Evolutionary conservation across 1,140 invertebrate species (phyloP).

Genomic region (Drosophila elegans): DNA sequence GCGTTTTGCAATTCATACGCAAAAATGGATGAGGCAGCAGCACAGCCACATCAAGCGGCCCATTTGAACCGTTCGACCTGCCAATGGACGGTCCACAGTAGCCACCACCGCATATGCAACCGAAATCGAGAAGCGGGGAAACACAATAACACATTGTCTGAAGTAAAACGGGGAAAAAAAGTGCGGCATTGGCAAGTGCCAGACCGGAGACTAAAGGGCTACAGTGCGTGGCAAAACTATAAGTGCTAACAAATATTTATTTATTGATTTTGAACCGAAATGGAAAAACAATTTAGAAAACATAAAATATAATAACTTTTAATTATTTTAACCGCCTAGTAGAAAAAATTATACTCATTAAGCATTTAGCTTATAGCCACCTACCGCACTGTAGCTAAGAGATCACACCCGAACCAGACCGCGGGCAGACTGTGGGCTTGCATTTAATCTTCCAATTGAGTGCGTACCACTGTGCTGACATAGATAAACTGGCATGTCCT

Average conservation of each 20-base stretch:
- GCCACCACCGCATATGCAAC: slow-evolving; percentile 52
- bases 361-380: neutral
- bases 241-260: neutral
- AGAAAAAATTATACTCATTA: too few species aligned
- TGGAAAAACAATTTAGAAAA: too few species aligned
- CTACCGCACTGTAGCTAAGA: slow-evolving; percentile 15
- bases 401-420: slow-evolving; percentile 28
- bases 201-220: neutral
- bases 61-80: slow-evolving; percentile 69
- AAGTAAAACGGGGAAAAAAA: slow-evolving; percentile 27
- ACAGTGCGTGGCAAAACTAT: slow-evolving; percentile 32
- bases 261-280: too few species aligned
- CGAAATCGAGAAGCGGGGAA: slow-evolving; percentile 22
- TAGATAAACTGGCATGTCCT: slow-evolving; percentile 78
- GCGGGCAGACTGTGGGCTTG: slow-evolving; percentile 42
- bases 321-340: too few species aligned
- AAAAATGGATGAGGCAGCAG: slow-evolving; percentile 72
- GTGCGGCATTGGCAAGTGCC: slow-evolving; percentile 37
- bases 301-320: too few species aligned
- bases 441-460: slow-evolving; percentile 84
- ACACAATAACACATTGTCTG: slow-evolving; percentile 75
- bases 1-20: slow-evolving; percentile 83
- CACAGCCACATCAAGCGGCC: slow-evolving; percentile 47
- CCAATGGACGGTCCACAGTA: slow-evolving; percentile 54
- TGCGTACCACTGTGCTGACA: slow-evolving; percentile 75